Percentiles rank a stretch among this genome's conserved stretches.
These are phyloP conservation scores for Drosophila silvestris DNA, from an alignment of 2,888 invertebrate genomes.

Conservation along the genomic window DNA sequence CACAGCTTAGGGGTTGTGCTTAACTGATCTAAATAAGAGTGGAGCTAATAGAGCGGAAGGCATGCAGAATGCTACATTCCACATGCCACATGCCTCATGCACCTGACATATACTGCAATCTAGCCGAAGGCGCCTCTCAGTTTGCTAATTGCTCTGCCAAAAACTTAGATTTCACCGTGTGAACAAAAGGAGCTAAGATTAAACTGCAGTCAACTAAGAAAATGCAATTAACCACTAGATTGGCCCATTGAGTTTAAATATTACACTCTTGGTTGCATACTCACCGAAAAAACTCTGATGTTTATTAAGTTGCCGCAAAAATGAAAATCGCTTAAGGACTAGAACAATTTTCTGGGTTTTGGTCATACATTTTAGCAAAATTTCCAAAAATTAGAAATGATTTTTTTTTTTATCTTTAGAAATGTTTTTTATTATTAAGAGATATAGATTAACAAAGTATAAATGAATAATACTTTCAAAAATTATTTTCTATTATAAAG, in stretches of 20 bases:
- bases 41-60: conserved; percentile 16
- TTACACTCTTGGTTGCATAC: conserved; percentile 31
- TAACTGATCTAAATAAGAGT: not conserved
- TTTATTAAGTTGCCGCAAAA: not conserved
- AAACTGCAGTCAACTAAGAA: conserved; percentile 56
- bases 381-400: too few relatives aligned
- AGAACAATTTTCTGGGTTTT: not conserved
- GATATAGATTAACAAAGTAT: too few relatives aligned
- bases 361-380: too few relatives aligned
- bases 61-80: not conserved
- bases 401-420: too few relatives aligned
- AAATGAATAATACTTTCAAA: too few relatives aligned
- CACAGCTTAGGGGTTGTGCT: not conserved
- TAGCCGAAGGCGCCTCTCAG: not conserved
- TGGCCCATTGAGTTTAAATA: conserved; percentile 7
- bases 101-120: not conserved
- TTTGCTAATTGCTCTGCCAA: not conserved
- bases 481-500: not conserved
- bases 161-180: conserved; percentile 15
- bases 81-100: not conserved
- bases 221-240: conserved; percentile 27
- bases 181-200: conserved; percentile 24
- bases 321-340: too few relatives aligned
- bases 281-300: not conserved
- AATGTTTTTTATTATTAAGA: too few relatives aligned